Percentiles rank a stretch among this genome's conserved stretches.
phyloP scores from a whole-genome alignment of 1,140 invertebrate species.

The Drosophila fuyamai region DNA sequence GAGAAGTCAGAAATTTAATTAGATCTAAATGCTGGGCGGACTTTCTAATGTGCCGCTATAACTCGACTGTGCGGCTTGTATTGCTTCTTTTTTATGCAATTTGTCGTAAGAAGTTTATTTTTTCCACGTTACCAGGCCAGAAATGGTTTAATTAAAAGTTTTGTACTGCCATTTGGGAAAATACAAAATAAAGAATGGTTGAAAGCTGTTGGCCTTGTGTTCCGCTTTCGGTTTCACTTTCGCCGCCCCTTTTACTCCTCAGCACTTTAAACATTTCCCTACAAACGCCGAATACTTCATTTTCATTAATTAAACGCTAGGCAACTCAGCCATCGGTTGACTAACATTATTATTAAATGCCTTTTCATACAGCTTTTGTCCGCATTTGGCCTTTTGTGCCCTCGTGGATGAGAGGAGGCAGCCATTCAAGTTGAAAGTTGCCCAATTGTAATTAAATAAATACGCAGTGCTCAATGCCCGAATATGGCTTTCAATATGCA shows the following conservation, averaged over 20 bases:
- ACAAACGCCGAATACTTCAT: slow-evolving; percentile 13
- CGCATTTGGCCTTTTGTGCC: slow-evolving; percentile 49
- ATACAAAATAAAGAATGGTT: slow-evolving; percentile 25
- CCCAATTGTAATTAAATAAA: slow-evolving; percentile 78
- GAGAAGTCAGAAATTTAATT: slow-evolving; percentile 74
- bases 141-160: slow-evolving; percentile 84
- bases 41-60: slow-evolving; percentile 62
- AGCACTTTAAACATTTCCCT: slow-evolving; percentile 33
- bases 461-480: slow-evolving; percentile 32
- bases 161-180: slow-evolving; percentile 43
- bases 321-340: slow-evolving; percentile 39
- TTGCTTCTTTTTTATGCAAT: slow-evolving; percentile 53
- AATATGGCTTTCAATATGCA: slow-evolving; percentile 50
- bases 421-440: slow-evolving; percentile 77
- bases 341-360: slow-evolving; percentile 72
- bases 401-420: slow-evolving; percentile 28
- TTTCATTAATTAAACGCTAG: slow-evolving; percentile 47
- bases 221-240: slow-evolving; percentile 24
- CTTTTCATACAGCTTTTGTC: slow-evolving; percentile 51
- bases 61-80: slow-evolving; percentile 17
- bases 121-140: slow-evolving; percentile 58
- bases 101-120: slow-evolving; percentile 71
- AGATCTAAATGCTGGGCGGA: slow-evolving; percentile 73
- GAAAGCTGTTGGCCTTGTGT: slow-evolving; percentile 38
- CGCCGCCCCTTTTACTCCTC: not conserved